Conservation (phyloP, 1,140 invertebrate genomes). For the Chrysopa pallens region DNA sequence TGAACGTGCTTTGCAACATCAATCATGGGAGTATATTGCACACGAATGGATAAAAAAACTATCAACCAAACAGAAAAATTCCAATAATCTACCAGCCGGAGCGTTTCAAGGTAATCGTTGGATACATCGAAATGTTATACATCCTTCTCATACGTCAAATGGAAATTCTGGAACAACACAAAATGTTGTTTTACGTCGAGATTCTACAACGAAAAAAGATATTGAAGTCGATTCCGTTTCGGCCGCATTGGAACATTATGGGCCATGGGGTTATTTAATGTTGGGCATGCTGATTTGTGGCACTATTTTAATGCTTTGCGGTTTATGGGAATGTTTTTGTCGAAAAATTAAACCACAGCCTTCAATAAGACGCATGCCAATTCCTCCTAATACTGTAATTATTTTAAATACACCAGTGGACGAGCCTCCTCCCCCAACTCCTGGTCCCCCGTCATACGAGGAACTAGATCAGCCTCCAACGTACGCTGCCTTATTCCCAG, state of each 20-base stretch:
- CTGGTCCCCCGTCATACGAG: slow-evolving; percentile 20
- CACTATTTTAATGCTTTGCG: slow-evolving; percentile 39
- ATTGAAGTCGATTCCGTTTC: slow-evolving; percentile 16
- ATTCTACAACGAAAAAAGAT: slow-evolving; percentile 6
- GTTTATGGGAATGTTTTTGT: slow-evolving; percentile 33
- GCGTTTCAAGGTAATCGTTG: slow-evolving; percentile 3
- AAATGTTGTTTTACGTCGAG: slow-evolving; percentile 8
- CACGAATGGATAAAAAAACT: slow-evolving; percentile 11
- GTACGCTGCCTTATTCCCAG: slow-evolving; percentile 20
- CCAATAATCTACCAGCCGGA: slow-evolving; percentile 7
- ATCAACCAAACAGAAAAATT: neutral
- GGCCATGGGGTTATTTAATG: slow-evolving; percentile 43
- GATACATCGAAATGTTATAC: slow-evolving; percentile 5
- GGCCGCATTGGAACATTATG: slow-evolving; percentile 34
- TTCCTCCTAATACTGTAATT: slow-evolving; percentile 11
- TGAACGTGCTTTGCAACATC: slow-evolving; percentile 6
- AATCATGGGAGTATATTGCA: slow-evolving; percentile 8
- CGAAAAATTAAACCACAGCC: slow-evolving; percentile 14
- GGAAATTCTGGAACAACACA: neutral
- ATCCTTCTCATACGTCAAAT: slow-evolving; percentile 1
- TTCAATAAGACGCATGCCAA: slow-evolving; percentile 2
- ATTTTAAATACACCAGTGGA: slow-evolving; percentile 9
- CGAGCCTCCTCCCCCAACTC: neutral
- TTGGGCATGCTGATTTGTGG: slow-evolving; percentile 42
- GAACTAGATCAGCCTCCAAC: slow-evolving; percentile 23